Base-by-base conservation (phyloP, 2,888 invertebrate genomes). In the Geophilus truncorum region DNA sequence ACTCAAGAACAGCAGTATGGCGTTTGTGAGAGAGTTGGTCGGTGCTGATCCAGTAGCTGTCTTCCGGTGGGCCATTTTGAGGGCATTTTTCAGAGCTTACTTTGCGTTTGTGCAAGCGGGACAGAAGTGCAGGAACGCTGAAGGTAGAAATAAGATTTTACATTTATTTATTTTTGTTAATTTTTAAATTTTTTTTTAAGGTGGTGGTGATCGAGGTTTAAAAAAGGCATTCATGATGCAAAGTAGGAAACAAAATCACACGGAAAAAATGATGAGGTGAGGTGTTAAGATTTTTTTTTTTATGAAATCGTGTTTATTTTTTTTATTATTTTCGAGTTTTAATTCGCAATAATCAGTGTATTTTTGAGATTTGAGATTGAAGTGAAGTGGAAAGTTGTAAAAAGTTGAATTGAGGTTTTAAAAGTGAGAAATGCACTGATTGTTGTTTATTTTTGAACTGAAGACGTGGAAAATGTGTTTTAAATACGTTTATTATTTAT, bases 41-140 rank as follows among this genome's bases (percentile, higher is more conserved):
- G 96, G 97, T 4, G 93, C 94, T 4, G 96, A 96, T 89, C 96
- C 96, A 0, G 95, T 96, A 0, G 96, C 96, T 1, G 94, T 95
- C 30, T 96, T 95, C 86, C 90, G 96, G 81, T 97, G 96, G 96
- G 96, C 96, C 9, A 95, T 96, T 83, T 91, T 97, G 21, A 89
- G 96, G 82, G 95, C 96, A 0, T 95, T 96, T 88, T 95, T 95
- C 87, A 91, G 95, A 83, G 94, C 95, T 9, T 81, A 81, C 28
- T 81, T 78, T 32, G 81, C 81, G 9, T 82, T 82, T 75, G 75
- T 79, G 3, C 81, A 81, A 36, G 82, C 82, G 45, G 82, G 82
- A 15, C 77, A 81, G 32, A 80, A 78, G 28, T 51, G 81, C 70
- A 45, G 77, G 5, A 80, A 77, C 23, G 77, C 77, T 30, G 77